Conservation (phyloP, 2,888 invertebrate species). For the Epiblema foenella region DNA sequence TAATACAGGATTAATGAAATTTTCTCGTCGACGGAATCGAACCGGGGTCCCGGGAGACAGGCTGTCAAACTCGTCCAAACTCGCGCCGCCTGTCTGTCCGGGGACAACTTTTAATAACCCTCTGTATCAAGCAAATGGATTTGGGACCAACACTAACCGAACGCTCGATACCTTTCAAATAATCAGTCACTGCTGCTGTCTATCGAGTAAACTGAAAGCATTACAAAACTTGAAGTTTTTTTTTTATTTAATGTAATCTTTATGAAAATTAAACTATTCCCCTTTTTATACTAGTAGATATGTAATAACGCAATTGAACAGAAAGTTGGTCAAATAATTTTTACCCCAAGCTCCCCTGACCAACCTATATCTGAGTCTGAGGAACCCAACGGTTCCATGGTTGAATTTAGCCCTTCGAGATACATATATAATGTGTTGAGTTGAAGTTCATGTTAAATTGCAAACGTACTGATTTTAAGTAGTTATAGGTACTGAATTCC, state of each 20-base stretch:
- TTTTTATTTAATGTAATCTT: background rate
- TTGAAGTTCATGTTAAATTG: background rate
- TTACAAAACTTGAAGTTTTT: background rate
- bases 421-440: background rate
- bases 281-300: background rate
- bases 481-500: background rate
- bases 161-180: constrained; percentile 59
- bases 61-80: constrained; percentile 76
- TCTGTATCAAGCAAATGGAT: constrained; percentile 78
- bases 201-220: constrained; percentile 6
- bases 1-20: constrained; percentile 78
- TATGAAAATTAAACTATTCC: background rate
- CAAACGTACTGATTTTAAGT: background rate
- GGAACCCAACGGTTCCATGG: background rate
- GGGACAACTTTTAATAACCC: constrained; percentile 82
- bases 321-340: background rate
- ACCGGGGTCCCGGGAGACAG: constrained; percentile 66
- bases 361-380: background rate
- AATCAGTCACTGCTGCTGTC: constrained; percentile 14
- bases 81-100: constrained; percentile 69
- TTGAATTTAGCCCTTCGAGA: background rate
- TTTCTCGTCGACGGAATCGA: constrained; percentile 76
- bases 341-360: background rate
- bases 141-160: constrained; percentile 46
- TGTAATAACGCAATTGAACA: background rate